Evolutionary conservation across 35 echinoderm and acorn worm species (phyloP).

Genomic region (Ophioderma brevispina): DNA sequence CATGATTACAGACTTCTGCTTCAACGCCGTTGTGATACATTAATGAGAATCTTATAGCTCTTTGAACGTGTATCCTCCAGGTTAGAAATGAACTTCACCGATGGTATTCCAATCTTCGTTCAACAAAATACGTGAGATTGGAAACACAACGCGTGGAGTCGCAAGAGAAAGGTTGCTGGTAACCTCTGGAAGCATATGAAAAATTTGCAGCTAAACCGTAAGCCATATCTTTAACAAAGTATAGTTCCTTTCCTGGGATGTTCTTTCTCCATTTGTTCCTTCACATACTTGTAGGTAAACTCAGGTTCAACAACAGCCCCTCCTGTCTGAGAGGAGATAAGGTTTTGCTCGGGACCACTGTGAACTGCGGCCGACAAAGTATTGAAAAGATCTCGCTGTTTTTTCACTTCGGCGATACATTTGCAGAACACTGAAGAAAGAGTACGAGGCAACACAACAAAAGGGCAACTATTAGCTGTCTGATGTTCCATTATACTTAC

Average conservation of each 20-base stretch:
- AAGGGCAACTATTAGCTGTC: not conserved
- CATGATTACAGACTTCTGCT: not conserved
- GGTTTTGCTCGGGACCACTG: not conserved
- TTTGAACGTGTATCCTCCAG: not conserved
- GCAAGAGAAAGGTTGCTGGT: not conserved
- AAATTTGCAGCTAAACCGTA: not conserved
- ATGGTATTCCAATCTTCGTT: not conserved
- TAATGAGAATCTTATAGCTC: not conserved
- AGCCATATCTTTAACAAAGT: conserved; percentile 1
- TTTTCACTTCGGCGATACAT: not conserved
- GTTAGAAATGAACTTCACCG: not conserved
- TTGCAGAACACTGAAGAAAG: not conserved
- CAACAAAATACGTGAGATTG: not conserved
- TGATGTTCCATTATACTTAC: not conserved
- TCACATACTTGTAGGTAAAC: not conserved
- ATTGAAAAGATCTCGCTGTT: not conserved
- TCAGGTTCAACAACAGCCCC: not conserved
- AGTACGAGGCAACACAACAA: not conserved
- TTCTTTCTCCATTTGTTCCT: not conserved
- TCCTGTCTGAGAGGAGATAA: not conserved
- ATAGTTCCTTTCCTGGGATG: not conserved
- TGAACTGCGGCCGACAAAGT: not conserved
- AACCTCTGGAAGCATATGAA: not conserved
- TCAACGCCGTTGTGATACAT: not conserved
- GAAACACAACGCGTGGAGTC: not conserved